A percentile compares a stretch with the other conserved stretches of the same genome.
Evolutionary conservation across 1,140 invertebrate species (phyloP).

Genomic region (Rhynchophorus ferrugineus): DNA sequence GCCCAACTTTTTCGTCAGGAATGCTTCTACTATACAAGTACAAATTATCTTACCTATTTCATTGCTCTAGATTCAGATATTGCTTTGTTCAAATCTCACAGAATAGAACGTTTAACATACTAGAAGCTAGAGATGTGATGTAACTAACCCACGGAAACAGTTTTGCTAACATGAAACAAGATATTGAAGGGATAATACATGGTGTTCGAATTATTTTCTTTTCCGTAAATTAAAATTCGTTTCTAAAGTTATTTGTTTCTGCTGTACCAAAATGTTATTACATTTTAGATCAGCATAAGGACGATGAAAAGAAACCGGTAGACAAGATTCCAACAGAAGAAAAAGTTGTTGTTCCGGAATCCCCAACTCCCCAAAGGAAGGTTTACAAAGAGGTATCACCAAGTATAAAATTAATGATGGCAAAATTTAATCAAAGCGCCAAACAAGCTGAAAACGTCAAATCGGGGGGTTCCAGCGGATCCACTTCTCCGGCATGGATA

Average conservation of each 20-base stretch:
- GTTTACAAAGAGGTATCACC: conserved; percentile 54
- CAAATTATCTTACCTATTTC: no score
- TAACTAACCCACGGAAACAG: no score
- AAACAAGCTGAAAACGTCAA: conserved; percentile 33
- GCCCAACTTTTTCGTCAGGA: no score
- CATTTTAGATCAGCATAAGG: not conserved
- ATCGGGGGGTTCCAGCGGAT: conserved; percentile 48
- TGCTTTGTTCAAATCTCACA: no score
- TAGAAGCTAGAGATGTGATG: no score
- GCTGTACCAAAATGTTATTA: not conserved
- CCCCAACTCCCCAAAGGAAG: conserved; percentile 46
- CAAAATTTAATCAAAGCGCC: conserved; percentile 49
- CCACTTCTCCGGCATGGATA: conserved; percentile 52
- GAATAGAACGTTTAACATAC: no score
- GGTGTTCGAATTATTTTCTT: no score
- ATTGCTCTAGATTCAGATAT: no score
- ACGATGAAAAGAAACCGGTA: not conserved
- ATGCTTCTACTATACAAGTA: no score
- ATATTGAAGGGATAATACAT: no score
- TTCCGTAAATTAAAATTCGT: not conserved
- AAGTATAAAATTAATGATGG: conserved; percentile 59
- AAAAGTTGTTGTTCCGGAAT: conserved; percentile 47
- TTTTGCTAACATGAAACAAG: no score
- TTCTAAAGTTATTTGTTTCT: not conserved
- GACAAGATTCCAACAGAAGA: not conserved